A percentile compares a stretch with the other conserved stretches of the same genome.
Conservation (phyloP, 2,797 vertebrate species). For the Alca torda region DNA sequence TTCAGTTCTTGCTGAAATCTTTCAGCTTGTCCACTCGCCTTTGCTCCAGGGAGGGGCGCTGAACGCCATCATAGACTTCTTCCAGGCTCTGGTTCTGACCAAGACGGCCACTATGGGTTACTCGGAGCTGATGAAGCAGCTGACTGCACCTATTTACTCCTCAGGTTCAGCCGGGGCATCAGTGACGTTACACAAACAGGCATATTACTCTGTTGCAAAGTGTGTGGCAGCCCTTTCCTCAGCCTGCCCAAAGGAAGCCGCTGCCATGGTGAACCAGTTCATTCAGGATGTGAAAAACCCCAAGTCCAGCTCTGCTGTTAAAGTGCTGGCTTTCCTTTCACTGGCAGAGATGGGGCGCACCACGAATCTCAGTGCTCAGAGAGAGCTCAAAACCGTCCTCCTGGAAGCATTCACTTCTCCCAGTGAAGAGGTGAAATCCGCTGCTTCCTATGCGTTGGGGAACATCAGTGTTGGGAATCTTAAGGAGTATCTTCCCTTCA, state of each 20-base stretch:
- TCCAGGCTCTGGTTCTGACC: constrained; percentile 84
- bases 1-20: constrained; percentile 80
- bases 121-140: constrained; percentile 81
- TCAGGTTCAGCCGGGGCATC: background rate
- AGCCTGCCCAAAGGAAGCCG: constrained; percentile 84
- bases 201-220: constrained; percentile 85
- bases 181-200: constrained; percentile 82
- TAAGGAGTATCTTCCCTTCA: constrained; percentile 87
- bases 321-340: constrained; percentile 88
- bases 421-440: constrained; percentile 89
- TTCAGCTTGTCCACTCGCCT: constrained; percentile 86
- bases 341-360: constrained; percentile 90
- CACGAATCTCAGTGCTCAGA: constrained; percentile 82
- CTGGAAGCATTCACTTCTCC: constrained; percentile 88
- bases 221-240: constrained; percentile 87
- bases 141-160: constrained; percentile 81
- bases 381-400: constrained; percentile 86
- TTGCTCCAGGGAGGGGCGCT: constrained; percentile 88
- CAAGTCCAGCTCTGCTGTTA: constrained; percentile 77
- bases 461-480: constrained; percentile 87
- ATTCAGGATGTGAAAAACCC: constrained; percentile 85
- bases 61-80: constrained; percentile 82
- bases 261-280: constrained; percentile 77
- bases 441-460: constrained; percentile 88
- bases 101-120: constrained; percentile 78